Evolutionary conservation across 2,113 vertebrate species (phyloP).

Genomic region (Amphilophus citrinellus): DNA sequence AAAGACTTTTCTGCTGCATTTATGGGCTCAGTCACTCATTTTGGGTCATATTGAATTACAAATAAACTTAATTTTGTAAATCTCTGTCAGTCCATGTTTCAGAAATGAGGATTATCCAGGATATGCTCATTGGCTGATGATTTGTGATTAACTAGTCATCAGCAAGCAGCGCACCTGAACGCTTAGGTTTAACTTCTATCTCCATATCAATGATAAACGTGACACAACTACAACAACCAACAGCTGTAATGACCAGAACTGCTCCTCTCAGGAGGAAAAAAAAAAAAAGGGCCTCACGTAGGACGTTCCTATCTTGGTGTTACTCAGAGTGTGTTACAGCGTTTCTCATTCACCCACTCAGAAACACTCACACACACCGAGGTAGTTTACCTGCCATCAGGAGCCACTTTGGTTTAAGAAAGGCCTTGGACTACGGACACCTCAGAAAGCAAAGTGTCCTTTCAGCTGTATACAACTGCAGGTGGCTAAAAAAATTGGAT

Average conservation of each 20-base stretch:
- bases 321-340: not conserved
- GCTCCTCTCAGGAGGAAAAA: not conserved
- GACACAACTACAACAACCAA: not conserved
- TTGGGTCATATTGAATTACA: not conserved
- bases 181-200: not conserved
- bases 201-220: not conserved
- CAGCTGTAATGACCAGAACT: not conserved
- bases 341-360: not conserved
- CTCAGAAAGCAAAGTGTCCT: not conserved
- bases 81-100: not conserved
- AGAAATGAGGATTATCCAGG: not conserved
- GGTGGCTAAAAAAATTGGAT: not conserved
- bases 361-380: not conserved
- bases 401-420: not conserved
- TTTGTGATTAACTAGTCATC: not conserved
- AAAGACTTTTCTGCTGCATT: too few species aligned
- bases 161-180: not conserved
- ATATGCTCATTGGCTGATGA: not conserved
- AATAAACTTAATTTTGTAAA: not conserved
- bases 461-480: not conserved
- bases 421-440: not conserved
- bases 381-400: not conserved
- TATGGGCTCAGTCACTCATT: not conserved
- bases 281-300: not conserved
- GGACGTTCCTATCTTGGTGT: not conserved